Conservation (phyloP, 2,797 vertebrate genomes). For the Bradypodion pumilum region DNA sequence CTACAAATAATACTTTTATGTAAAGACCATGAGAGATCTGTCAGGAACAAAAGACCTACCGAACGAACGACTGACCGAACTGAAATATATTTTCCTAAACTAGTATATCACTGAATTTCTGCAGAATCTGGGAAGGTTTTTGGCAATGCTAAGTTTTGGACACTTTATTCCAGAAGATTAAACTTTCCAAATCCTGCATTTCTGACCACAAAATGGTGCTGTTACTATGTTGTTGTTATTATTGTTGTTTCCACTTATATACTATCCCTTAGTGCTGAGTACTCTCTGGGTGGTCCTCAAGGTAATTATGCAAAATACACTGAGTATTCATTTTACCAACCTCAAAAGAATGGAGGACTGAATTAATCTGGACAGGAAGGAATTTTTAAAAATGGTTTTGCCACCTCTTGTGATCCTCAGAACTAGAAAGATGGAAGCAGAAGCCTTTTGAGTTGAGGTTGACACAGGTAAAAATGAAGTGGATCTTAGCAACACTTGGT, state of each 20-base stretch:
- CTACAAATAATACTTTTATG: not conserved
- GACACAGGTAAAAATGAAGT: not conserved
- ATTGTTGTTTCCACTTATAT: no score
- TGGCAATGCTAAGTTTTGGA: not conserved
- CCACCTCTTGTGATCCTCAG: not conserved
- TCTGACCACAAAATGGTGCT: not conserved
- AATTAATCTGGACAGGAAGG: no score
- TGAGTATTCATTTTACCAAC: no score
- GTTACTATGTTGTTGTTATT: no score
- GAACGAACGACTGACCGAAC: no score
- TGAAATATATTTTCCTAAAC: not conserved
- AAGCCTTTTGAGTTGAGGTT: not conserved
- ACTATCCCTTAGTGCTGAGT: no score
- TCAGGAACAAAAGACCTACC: not conserved
- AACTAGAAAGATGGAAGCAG: not conserved
- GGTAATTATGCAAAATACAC: no score
- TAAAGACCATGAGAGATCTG: not conserved
- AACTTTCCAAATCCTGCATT: not conserved
- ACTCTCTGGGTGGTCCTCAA: no score
- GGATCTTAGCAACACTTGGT: not conserved
- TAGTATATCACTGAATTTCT: not conserved
- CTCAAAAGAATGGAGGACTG: no score
- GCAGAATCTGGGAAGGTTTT: not conserved
- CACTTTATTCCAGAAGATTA: no score
- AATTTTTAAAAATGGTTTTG: no score